A percentile compares a stretch with the other conserved stretches of the same genome.
Conservation (phyloP, 2,888 invertebrate species). For the Acleris sparsana region DNA sequence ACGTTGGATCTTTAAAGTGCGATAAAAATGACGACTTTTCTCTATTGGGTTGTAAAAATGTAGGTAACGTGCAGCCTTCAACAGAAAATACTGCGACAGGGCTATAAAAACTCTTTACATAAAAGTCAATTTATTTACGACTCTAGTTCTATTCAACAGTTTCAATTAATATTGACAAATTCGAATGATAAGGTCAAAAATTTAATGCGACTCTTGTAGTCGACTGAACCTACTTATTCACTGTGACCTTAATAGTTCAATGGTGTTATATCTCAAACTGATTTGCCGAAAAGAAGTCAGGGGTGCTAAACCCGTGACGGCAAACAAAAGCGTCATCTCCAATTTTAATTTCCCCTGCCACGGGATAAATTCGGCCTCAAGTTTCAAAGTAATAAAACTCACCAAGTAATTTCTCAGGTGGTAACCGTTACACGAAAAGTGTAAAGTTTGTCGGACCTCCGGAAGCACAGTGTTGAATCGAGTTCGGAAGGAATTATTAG, state of each 20-base stretch:
- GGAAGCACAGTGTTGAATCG: conserved; percentile 20
- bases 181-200: too few relatives aligned
- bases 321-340: conserved; percentile 15
- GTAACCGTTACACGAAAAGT: conserved; percentile 48
- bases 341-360: conserved; percentile 13
- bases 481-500: conserved; percentile 14
- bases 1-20: too few relatives aligned
- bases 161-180: not conserved
- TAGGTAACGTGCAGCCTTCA: too few relatives aligned
- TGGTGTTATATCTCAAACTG: conserved; percentile 1
- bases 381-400: conserved; percentile 54
- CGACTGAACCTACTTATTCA: too few relatives aligned
- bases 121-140: not conserved
- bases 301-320: conserved; percentile 2
- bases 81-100: not conserved
- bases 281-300: not conserved
- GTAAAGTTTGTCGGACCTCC: conserved; percentile 45
- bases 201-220: too few relatives aligned
- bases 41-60: not conserved
- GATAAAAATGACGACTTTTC: too few relatives aligned
- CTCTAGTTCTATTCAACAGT: not conserved
- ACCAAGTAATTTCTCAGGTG: conserved; percentile 57
- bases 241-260: too few relatives aligned
- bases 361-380: conserved; percentile 40
- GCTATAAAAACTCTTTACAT: not conserved